These are phyloP conservation scores for Eulacestoma nigropectus DNA, from an alignment of 2,113 vertebrate species.

Conservation along the genomic window DNA sequence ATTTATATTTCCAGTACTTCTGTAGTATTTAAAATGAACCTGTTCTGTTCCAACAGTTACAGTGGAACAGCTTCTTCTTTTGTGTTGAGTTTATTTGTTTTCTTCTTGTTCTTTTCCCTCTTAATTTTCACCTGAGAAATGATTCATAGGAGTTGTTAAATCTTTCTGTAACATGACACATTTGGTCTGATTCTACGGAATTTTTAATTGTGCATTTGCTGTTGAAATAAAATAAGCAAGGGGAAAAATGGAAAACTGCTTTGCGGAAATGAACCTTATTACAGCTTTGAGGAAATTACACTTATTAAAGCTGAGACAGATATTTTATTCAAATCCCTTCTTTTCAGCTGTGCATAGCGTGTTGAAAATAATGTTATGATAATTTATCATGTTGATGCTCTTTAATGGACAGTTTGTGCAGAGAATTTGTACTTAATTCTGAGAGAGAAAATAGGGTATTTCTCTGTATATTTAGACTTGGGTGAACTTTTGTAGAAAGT, in stretches of 20 bases:
- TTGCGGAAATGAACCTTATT: conserved; percentile 17
- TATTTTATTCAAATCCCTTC: conserved; percentile 2
- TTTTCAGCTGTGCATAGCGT: conserved; percentile 2
- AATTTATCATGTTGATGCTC: background rate
- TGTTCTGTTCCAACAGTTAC: background rate
- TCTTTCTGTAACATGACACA: background rate
- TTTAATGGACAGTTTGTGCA: background rate
- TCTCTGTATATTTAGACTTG: background rate
- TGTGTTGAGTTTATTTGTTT: background rate
- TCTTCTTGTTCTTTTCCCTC: background rate
- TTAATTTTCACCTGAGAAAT: background rate
- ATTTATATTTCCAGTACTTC: background rate
- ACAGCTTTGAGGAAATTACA: conserved; percentile 36
- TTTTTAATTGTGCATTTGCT: background rate
- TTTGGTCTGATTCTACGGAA: background rate
- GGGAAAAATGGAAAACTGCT: background rate
- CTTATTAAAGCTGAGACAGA: conserved; percentile 22
- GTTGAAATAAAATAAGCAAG: conserved; percentile 28
- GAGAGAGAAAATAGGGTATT: background rate
- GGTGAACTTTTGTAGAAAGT: background rate
- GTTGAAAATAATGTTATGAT: background rate
- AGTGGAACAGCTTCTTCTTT: background rate
- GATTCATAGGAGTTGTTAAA: background rate
- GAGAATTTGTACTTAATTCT: background rate
- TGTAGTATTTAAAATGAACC: background rate